Evolutionary conservation across 2,888 invertebrate species (phyloP), one percentile per base, ranked within the genome.

Genomic region (Lordiphosa andalusiaca): DNA sequence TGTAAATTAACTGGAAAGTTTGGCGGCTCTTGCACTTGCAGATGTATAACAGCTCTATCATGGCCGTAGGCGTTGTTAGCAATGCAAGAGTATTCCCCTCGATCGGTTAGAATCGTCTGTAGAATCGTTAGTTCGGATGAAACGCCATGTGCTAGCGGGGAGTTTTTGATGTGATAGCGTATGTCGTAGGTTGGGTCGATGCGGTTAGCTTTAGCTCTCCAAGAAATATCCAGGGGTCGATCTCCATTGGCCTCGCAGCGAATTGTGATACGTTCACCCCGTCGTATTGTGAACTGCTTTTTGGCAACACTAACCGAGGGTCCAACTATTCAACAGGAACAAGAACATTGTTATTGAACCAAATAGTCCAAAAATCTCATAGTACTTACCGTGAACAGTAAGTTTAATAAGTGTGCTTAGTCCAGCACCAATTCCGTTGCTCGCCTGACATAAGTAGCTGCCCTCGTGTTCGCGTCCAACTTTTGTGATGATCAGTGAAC

Each of bases 11-110:
- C 90, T 2, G 93, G 93, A 47, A 92, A 91, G 76, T 92, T 92
- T 1, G 93, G 93, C n/a, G 91, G 91, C 68, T 93, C 93, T 88
- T 91, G 89, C 6, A 91, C 90, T 64, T 91, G 90, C 12, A 91
- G 78, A 67, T 90, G 88, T 63, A 91, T 86, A 2, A 81, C 84
- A 3, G 87, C 88, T 87, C 91, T 90, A 71, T 92, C 93, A 54
- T 91, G 91, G 0, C 93, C 93, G 84, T 92, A 93, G 0, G 91
- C 90, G 86, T 93, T 93, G 59, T 90, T 91, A 3, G 92, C 93
- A 25, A 91, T 90, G 80, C 93, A 93, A 1, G 91, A 90, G 83
- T 92, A 93, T 77, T 93, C 93, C 3, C 91, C 91, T 6, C 92
- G 90, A 73, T 91, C 91, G 13, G 89, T 88, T 16, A 91, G 85